Base-by-base conservation (phyloP, 2,113 vertebrate genomes). In the Scomber scombrus region DNA sequence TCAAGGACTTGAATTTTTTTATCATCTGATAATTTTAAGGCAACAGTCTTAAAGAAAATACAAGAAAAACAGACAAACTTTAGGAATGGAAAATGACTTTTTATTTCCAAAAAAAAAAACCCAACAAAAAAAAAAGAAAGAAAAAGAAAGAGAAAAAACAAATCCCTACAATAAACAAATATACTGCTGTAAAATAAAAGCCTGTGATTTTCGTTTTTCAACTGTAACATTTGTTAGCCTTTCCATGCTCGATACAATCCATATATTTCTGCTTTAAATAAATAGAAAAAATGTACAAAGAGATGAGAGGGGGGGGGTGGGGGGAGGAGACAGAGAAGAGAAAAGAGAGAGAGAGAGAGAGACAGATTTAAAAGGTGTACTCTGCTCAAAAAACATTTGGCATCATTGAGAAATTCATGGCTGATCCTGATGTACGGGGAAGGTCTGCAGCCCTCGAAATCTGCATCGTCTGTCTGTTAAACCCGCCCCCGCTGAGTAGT, bases 211-310 rank as follows among this genome's bases (percentile, higher is more conserved):
- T 40, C 9, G 88, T 89, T 55, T 87, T 89, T 80, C 74, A 61
- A 76, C 77, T 72, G 85, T 80, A 88, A 91, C 86, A 86, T 80
- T 85, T 68, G 79, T 89, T 88, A 86, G 65, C 78, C 76, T 90
- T 88, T 90, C 87, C 90, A 94, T 93, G 93, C 94, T 91, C 84
- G 91, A 94, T 94, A 90, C 92, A 93, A 92, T 94, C 93, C 87
- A 91, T 93, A 95, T 92, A 93, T 75, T 89, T 93, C 89, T 93
- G 92, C 92, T 89, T 93, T 94, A 93, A 95, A 95, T 95, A 95
- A 95, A 95, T 95, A 94, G 86, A 91, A 91, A 90, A 89, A 91
- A 91, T 94, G 88, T 93, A 94, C 89, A 94, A 93, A 93, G 87
- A 92, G 85, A 86, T 45, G 69, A 23, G 23, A n/a, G n/a, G 49